These are phyloP conservation scores for Disparrhopalites patrizii DNA, from an alignment of 2,888 invertebrate species.

Conservation along the genomic window DNA sequence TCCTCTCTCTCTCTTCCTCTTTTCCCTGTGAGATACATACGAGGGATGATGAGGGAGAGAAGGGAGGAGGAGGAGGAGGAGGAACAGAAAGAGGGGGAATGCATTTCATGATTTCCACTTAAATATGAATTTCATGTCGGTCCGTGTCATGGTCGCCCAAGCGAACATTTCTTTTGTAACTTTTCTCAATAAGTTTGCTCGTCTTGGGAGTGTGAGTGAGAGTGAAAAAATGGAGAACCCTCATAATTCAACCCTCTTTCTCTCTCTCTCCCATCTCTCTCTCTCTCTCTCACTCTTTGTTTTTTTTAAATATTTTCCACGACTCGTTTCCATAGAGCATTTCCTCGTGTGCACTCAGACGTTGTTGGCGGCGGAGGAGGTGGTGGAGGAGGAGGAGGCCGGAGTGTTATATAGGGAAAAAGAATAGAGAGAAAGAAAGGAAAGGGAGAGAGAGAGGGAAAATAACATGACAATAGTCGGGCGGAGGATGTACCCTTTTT, in stretches of 20 bases:
- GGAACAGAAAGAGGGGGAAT: neutral
- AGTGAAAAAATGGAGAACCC: neutral
- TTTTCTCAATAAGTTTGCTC: slow-evolving; percentile 19
- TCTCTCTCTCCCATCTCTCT: neutral
- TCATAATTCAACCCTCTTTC: slow-evolving; percentile 10
- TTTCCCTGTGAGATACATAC: too few species aligned
- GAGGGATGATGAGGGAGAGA: neutral
- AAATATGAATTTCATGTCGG: slow-evolving; percentile 37
- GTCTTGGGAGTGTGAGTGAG: neutral
- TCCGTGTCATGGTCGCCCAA: slow-evolving; percentile 34
- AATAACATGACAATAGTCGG: neutral
- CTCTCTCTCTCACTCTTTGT: neutral
- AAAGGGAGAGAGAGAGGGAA: neutral
- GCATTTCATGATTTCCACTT: slow-evolving; percentile 27
- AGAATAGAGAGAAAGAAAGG: too few species aligned
- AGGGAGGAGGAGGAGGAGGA: neutral
- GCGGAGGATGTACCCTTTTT: neutral
- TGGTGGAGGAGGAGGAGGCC: slow-evolving; percentile 12
- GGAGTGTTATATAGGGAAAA: neutral
- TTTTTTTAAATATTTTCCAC: neutral
- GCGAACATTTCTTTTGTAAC: slow-evolving; percentile 41
- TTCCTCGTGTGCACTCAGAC: too few species aligned
- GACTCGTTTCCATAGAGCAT: neutral
- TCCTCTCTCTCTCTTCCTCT: too few species aligned
- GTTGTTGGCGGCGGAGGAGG: slow-evolving; percentile 4